Base-by-base conservation (phyloP, 1,140 invertebrate genomes). In the Trissolcus basalis region DNA sequence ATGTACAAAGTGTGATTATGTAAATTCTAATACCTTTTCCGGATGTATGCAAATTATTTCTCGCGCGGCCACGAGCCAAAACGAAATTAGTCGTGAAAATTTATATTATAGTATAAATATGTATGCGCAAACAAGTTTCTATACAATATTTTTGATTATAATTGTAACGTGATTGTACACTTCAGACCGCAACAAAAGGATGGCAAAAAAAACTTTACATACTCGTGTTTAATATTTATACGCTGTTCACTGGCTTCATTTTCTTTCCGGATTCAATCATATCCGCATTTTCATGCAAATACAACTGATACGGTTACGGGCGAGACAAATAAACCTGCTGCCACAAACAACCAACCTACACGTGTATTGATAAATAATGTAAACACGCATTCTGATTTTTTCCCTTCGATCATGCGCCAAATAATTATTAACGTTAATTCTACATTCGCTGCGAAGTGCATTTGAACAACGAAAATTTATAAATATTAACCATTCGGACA, bases 181-280 rank as follows among this genome's bases (percentile, higher is more conserved):
- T 35, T 49, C 41, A 49, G 45, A 50, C 10, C 32, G 19, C 44
- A n/a, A 27, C 33, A 11, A 51, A 56, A 27, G 59, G 58, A 55
- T 59, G 49, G 16, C 16, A 15, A 41, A 58, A 48, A 45, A 59
- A 36, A 61, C 32, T 77, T 67, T 70, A 60, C 61, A 61, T 39
- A 39, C 50, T 12, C 49, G 32, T 39, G 48, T 65, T 61, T 65
- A 65, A 77, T 77, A 70, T 77, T 77, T 77, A 71, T 71, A 72
- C 13, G 35, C n/a, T 53, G 53, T 70, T 68, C 58, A 44, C 48
- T 12, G 55, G 32, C 60, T 72, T 72, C 64, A 68, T 77, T 72
- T 77, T 77, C 75, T 69, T 75, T 77, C 63, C 58, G 68, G 43
- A 77, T 71, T 77, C 74, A 68, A 77, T 77, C 75, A 72, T 77